Percentiles rank a stretch among this genome's conserved stretches.
Conservation (phyloP, 2,888 invertebrate species). For the Megalurothrips usitatus region DNA sequence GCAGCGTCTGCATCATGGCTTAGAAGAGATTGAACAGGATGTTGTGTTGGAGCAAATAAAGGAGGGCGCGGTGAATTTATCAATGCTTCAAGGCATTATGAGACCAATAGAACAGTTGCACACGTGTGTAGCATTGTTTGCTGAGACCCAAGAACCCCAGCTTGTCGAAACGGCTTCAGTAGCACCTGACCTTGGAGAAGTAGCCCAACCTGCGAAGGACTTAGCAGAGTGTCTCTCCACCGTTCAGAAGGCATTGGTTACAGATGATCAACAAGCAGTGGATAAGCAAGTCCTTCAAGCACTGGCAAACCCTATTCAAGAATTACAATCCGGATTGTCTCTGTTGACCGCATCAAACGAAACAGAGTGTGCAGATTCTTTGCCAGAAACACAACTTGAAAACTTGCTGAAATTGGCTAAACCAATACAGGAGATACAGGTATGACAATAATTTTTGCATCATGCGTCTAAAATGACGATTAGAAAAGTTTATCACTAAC, state of each 20-base stretch:
- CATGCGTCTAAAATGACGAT: too few relatives aligned
- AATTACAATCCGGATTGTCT: not conserved
- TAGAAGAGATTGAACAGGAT: not conserved
- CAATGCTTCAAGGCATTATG: not conserved
- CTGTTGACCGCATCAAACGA: not conserved
- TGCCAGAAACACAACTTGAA: not conserved
- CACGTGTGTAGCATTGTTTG: not conserved
- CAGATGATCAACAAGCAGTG: not conserved
- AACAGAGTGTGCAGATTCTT: not conserved
- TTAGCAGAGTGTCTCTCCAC: not conserved
- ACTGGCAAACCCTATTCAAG: not conserved
- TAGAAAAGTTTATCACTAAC: too few relatives aligned
- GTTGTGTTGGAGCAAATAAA: slow-evolving; percentile 15
- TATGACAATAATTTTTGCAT: not conserved
- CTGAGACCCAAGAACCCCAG: not conserved
- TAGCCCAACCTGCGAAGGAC: not conserved
- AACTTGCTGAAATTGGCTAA: not conserved
- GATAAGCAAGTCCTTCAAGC: not conserved
- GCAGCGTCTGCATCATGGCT: not conserved
- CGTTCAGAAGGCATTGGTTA: not conserved
- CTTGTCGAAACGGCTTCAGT: not conserved
- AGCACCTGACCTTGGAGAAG: not conserved
- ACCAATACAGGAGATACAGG: slow-evolving; percentile 8
- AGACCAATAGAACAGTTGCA: not conserved
- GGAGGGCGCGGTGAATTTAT: not conserved